A percentile compares a stretch with the other conserved stretches of the same genome.
These are phyloP conservation scores for Ganaspis brasiliensis DNA, from an alignment of 2,888 invertebrate species.

Conservation along the genomic window DNA sequence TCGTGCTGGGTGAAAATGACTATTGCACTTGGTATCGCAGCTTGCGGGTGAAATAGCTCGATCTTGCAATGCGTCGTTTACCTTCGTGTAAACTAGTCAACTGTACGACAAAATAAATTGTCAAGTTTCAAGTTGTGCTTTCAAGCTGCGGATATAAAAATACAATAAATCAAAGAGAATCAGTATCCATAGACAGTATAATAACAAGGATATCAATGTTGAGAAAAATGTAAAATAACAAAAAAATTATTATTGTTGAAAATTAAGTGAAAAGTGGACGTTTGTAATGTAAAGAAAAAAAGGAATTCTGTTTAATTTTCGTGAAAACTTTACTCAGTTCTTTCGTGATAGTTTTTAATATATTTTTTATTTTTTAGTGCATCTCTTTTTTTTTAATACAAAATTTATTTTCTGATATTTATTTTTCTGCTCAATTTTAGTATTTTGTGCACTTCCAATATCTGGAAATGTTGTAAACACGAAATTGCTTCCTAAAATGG, in stretches of 20 bases:
- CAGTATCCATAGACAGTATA: not conserved
- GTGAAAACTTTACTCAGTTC: no score
- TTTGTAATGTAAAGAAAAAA: no score
- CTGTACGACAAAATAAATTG: conserved; percentile 1
- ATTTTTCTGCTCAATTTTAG: no score
- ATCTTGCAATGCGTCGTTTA: not conserved
- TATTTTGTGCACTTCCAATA: no score
- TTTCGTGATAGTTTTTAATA: no score
- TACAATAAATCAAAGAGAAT: not conserved
- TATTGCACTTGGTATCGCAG: not conserved
- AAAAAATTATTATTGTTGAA: not conserved
- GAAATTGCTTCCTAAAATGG: no score
- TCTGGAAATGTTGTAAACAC: no score
- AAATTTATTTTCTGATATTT: not conserved
- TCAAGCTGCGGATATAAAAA: not conserved
- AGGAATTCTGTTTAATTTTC: no score
- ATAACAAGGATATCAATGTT: not conserved
- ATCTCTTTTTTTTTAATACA: not conserved
- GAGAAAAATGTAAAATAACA: not conserved
- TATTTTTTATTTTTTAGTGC: not conserved
- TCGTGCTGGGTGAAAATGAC: conserved; percentile 8
- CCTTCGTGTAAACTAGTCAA: not conserved
- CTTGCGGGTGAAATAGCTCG: not conserved
- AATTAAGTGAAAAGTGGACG: not conserved
- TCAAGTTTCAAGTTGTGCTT: not conserved